Percentiles rank a stretch among this genome's conserved stretches.
Conservation (phyloP, 2,113 vertebrate species). For the Corythaixoides concolor region DNA sequence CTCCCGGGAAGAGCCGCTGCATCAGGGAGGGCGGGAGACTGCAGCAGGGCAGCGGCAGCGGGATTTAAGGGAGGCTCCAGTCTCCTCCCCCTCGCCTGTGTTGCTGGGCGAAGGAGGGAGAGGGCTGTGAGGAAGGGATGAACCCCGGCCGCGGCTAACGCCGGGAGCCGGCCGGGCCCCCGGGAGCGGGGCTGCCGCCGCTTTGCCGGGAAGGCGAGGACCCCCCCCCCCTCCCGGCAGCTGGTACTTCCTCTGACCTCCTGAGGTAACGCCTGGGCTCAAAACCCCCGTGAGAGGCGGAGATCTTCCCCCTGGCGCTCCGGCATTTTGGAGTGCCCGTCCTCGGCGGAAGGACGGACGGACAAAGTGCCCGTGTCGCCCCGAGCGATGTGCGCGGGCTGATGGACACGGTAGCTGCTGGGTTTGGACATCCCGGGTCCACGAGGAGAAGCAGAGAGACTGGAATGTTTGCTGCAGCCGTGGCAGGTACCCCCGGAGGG, state of each 20-base stretch:
- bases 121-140: not conserved
- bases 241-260: not conserved
- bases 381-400: not conserved
- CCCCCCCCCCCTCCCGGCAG: not conserved
- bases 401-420: not conserved
- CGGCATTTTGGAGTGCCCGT: not conserved
- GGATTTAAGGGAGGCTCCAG: not conserved
- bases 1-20: slow-evolving; percentile 15
- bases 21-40: not conserved
- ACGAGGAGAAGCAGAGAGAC: fast-evolving
- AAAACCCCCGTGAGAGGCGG: fast-evolving
- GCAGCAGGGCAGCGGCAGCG: not conserved
- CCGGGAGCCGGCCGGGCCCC: not conserved
- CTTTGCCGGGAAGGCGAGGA: no score
- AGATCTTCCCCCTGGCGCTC: not conserved
- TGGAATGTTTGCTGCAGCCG: fast-evolving
- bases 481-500: not conserved
- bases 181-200: no score
- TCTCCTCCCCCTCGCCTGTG: slow-evolving; percentile 6
- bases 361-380: not conserved
- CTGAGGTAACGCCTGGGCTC: not conserved
- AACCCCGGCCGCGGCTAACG: not conserved
- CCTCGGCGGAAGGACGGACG: not conserved
- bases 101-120: not conserved
- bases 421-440: fast-evolving